Evolutionary conservation across 2,113 vertebrate genomes (phyloP).

Genomic region (Setophaga coronata): DNA sequence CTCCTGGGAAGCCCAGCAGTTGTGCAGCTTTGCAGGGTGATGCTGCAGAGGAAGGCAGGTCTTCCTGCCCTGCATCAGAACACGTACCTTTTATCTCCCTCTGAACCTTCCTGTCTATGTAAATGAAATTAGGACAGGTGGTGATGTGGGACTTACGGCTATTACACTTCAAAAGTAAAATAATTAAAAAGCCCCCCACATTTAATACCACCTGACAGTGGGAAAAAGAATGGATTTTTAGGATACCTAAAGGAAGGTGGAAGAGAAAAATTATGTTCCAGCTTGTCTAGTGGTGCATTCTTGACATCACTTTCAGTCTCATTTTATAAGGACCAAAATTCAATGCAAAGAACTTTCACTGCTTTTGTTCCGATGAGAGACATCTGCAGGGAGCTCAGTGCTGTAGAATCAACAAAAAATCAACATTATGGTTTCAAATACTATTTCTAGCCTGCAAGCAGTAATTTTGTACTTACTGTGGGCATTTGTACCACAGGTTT

Average conservation of each 20-base stretch:
- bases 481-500: background rate
- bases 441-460: background rate
- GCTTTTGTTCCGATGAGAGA: background rate
- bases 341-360: background rate
- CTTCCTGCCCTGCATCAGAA: background rate
- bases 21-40: background rate
- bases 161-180: background rate
- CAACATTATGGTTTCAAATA: background rate
- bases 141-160: background rate
- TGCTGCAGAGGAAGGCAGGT: background rate
- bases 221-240: background rate
- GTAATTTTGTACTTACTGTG: background rate
- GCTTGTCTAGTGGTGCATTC: background rate
- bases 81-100: background rate
- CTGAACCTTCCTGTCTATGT: background rate
- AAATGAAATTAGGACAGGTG: background rate
- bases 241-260: background rate
- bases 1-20: fast-evolving
- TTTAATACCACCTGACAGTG: background rate
- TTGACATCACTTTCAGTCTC: background rate
- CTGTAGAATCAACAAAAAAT: background rate
- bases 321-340: background rate
- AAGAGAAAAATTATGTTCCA: background rate
- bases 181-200: fast-evolving
- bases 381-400: background rate